phyloP scores from a whole-genome alignment of 2,797 vertebrate genomes.

The Crossoptilon crossoptilon region DNA sequence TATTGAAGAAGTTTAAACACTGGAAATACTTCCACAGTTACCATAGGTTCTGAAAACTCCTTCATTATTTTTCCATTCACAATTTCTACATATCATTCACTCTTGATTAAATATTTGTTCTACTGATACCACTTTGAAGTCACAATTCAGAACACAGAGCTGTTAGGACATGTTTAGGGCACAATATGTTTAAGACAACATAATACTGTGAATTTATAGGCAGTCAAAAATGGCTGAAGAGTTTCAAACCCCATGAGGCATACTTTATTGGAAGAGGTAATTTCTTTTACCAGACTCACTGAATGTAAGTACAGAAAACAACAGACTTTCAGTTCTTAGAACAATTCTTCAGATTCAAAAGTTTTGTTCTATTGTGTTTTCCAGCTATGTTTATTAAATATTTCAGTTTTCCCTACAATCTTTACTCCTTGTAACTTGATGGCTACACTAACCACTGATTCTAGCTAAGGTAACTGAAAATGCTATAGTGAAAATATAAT shows the following conservation, averaged over 20 bases:
- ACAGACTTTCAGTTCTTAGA: not conserved
- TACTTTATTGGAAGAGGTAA: not conserved
- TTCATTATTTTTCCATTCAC: not conserved
- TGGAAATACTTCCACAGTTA: not conserved
- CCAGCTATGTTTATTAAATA: not conserved
- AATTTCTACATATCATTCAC: not conserved
- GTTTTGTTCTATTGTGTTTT: not conserved
- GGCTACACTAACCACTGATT: not conserved
- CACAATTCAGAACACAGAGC: not conserved
- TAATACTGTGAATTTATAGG: not conserved
- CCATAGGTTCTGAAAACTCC: not conserved
- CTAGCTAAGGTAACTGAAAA: not conserved
- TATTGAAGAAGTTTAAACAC: not conserved
- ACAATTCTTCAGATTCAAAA: not conserved
- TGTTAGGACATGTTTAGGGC: not conserved
- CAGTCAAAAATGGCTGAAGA: not conserved
- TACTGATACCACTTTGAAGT: not conserved
- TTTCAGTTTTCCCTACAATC: slow-evolving; percentile 1
- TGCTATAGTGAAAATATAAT: not conserved
- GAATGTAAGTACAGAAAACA: not conserved
- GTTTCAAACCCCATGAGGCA: not conserved
- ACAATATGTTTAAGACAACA: not conserved
- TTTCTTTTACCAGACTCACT: not conserved
- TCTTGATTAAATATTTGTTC: not conserved
- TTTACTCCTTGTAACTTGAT: not conserved